Percentiles rank a stretch among this genome's conserved stretches.
phyloP scores from a whole-genome alignment of 2,888 invertebrate species.

The Eurytoma californica region DNA sequence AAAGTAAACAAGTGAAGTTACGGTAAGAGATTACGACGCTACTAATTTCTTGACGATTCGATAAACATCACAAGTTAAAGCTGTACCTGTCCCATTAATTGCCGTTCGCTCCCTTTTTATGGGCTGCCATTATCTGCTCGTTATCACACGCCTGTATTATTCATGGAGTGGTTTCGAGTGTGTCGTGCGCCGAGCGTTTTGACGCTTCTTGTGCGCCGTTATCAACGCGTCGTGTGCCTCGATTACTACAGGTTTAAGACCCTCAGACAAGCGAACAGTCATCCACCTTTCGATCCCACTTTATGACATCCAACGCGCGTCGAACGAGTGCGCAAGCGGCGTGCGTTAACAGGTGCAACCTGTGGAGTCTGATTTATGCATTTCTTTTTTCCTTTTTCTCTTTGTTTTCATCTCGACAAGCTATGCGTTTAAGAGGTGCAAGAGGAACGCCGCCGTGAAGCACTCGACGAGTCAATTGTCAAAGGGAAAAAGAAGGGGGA shows the following conservation, averaged over 20 bases:
- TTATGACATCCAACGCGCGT: no score
- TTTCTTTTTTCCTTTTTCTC: constrained; percentile 9
- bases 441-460: constrained; percentile 3
- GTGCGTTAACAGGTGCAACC: no score
- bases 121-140: constrained; percentile 50
- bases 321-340: no score
- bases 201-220: constrained; percentile 9
- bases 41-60: not conserved
- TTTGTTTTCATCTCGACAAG: not conserved
- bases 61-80: constrained; percentile 31
- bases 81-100: constrained; percentile 33
- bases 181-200: constrained; percentile 14
- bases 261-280: no score
- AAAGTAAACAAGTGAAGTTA: no score
- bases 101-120: constrained; percentile 51
- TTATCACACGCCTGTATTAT: constrained; percentile 51
- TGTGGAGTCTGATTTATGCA: not conserved
- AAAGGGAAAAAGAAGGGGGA: constrained; percentile 53
- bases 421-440: constrained; percentile 6
- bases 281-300: no score
- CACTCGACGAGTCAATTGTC: constrained; percentile 45
- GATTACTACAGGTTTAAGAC: not conserved
- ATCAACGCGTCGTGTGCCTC: constrained; percentile 19
- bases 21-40: no score
- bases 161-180: constrained; percentile 34